These are phyloP conservation scores for Parus major DNA, from an alignment of 2,113 vertebrate species.

Conservation along the genomic window DNA sequence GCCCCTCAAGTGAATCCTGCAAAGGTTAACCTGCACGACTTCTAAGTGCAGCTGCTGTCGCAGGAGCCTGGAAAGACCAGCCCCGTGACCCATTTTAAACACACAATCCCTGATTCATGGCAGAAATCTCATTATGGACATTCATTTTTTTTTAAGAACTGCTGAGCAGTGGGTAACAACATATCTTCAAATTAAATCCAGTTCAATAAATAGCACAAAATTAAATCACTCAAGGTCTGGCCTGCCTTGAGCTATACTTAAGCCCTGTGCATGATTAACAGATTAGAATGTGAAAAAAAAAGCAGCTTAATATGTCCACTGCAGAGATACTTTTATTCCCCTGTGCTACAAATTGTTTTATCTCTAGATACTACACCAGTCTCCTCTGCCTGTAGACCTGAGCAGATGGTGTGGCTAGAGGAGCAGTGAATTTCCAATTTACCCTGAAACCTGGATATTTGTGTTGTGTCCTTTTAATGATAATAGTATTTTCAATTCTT, in stretches of 20 bases:
- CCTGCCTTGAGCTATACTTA: constrained; percentile 48
- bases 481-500: neutral
- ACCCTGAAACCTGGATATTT: neutral
- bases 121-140: constrained; percentile 28
- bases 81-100: constrained; percentile 15
- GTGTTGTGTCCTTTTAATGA: neutral
- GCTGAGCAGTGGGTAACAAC: neutral
- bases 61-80: neutral
- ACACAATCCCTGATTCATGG: neutral
- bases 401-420: constrained; percentile 5
- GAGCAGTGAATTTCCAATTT: neutral
- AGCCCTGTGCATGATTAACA: constrained; percentile 48
- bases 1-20: neutral
- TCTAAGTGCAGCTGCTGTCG: neutral
- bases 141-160: neutral
- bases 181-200: constrained; percentile 41
- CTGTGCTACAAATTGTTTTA: constrained; percentile 14
- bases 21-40: neutral
- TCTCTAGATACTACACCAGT: neutral
- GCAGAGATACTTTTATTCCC: constrained; percentile 33
- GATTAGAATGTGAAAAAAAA: constrained; percentile 38
- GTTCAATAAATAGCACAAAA: constrained; percentile 49
- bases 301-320: constrained; percentile 30
- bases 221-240: constrained; percentile 34
- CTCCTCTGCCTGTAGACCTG: neutral